phyloP scores from a whole-genome alignment of 2,113 vertebrate species.

The Clupea harengus region DNA sequence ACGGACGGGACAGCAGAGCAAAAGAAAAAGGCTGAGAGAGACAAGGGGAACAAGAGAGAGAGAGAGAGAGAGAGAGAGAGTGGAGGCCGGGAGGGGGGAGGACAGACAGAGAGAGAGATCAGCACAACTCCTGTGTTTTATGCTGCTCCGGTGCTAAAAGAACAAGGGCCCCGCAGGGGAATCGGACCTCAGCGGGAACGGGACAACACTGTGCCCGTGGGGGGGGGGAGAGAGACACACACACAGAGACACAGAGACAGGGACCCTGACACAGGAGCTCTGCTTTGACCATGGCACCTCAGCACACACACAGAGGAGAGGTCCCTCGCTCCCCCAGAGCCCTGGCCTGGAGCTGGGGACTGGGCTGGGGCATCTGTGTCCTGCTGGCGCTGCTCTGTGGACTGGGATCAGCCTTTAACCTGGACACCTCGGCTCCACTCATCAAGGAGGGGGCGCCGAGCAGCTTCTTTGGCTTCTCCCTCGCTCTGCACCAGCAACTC shows the following conservation, averaged over 20 bases:
- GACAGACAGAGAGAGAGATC: not conserved
- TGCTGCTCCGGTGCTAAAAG: not conserved
- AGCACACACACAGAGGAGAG: conserved; percentile 42
- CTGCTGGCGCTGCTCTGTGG: conserved; percentile 47
- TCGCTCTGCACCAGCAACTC: conserved; percentile 86
- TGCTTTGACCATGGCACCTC: conserved; percentile 59
- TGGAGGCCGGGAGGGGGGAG: not conserved
- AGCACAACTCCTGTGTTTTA: not conserved
- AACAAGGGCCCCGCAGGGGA: conserved; percentile 34
- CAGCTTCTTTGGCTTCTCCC: conserved; percentile 88
- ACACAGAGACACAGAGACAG: not conserved
- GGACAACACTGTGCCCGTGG: conserved; percentile 22
- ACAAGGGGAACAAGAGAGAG: not conserved
- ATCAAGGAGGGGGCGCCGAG: conserved; percentile 80
- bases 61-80: conserved; percentile 3
- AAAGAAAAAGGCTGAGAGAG: conserved; percentile 46
- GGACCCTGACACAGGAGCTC: conserved; percentile 40
- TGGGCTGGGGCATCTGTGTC: conserved; percentile 30
- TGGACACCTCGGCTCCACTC: conserved; percentile 81
- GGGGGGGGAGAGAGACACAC: conserved; percentile 27
- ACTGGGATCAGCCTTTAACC: conserved; percentile 75
- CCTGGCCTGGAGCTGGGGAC: conserved; percentile 33
- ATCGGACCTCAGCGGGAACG: conserved; percentile 19
- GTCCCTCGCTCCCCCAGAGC: conserved; percentile 40
- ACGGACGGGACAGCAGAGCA: conserved; percentile 40